Evolutionary conservation across 2,797 vertebrate genomes (phyloP), one percentile per base, ranked within the genome.

Genomic region (Mionectes olivaceus): DNA sequence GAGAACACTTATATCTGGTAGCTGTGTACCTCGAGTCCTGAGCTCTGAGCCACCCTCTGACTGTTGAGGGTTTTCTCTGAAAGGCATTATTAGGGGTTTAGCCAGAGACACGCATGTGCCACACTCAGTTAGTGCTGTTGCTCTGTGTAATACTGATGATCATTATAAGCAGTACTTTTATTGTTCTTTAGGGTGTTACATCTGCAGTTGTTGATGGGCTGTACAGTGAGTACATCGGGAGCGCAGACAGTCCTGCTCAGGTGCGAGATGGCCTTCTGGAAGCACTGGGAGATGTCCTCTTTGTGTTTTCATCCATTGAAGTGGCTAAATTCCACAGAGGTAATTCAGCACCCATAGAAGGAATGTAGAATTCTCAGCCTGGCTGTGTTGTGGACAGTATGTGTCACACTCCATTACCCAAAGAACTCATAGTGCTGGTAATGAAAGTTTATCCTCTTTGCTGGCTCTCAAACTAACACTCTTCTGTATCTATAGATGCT

Each of bases 291-390:
- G 98, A 99, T 89, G 0, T 94, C 0, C 0, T 97, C 1, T 98
- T 99, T 74, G 96, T 63, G 56, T 46, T 98, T 65, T 94, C 99
- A 70, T 95, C 96, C 14, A 83, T 98, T 49, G 94, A 97, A 86
- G 41, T 97, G 14, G 98, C 98, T 49, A 98, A 96, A 30, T 87
- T 94, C 61, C 99, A 99, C 89, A 98, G 98, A 99, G 99, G 99
- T 99, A 73, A 56, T 19, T 59, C 68, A 85, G 63, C 50, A 83
- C 11, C 30, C 0, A 15, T 27, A 61, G 22, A 71, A 64, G 33
- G 67, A 23, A 27, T 28, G 8, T 2, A 47, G 24, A 55, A 10
- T 50, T 94, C 50, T 33, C 0, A 19, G 32, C 35, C 35, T 44
- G 13, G 46, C 6, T 19, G 3, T 35, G 43, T n/a, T 39, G 11